Evolutionary conservation across 2,888 invertebrate species (phyloP).

Genomic region (Mantis religiosa): DNA sequence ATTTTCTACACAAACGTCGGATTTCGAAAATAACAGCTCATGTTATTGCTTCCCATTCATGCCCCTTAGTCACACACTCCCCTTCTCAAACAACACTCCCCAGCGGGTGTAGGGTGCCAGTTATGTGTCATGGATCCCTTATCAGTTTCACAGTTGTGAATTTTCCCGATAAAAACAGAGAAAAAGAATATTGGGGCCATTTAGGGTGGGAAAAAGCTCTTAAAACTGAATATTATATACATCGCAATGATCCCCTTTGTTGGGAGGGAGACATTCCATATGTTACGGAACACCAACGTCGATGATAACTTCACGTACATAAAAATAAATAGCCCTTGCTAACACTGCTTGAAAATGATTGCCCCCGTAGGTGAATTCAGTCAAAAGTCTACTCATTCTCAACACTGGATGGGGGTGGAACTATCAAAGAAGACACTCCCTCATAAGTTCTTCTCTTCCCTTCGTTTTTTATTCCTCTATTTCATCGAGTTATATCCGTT

Average conservation of each 20-base stretch:
- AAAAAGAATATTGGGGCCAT: neutral
- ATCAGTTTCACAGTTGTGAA: conserved; percentile 12
- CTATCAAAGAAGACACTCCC: conserved; percentile 27
- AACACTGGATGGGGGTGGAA: neutral
- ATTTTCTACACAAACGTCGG: too few species aligned
- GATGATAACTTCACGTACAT: conserved; percentile 32
- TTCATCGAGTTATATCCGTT: neutral
- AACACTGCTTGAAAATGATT: conserved; percentile 31
- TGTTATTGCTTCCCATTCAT: neutral
- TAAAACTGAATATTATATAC: conserved; percentile 20
- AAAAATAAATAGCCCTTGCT: conserved; percentile 32
- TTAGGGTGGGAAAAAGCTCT: neutral
- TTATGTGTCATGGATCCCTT: neutral
- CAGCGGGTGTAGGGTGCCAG: neutral
- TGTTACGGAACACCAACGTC: conserved; percentile 17
- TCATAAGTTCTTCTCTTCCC: conserved; percentile 21
- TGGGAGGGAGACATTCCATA: neutral
- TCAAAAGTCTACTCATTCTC: conserved; percentile 10
- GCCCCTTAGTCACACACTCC: neutral
- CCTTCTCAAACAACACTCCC: neutral
- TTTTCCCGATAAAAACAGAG: conserved; percentile 5
- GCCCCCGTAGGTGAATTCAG: conserved; percentile 15
- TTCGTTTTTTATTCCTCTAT: neutral
- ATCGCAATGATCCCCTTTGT: neutral
- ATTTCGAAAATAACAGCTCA: neutral